Base-by-base conservation (phyloP, 2,113 vertebrate genomes). In the Grammomys dolichurus region DNA sequence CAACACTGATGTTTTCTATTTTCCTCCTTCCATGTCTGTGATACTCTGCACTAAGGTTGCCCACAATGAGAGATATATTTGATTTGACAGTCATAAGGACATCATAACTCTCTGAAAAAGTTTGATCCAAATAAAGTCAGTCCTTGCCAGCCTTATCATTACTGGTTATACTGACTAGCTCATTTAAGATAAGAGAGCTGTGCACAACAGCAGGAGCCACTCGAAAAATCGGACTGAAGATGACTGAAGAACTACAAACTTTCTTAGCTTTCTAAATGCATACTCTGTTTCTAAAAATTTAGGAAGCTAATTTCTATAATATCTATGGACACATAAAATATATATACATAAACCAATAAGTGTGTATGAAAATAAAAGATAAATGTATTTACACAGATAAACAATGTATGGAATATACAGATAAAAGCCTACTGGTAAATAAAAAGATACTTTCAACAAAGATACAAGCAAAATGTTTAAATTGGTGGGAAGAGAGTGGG, bases 381-480 rank as follows among this genome's bases (percentile, higher is more conserved):
- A 72, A 60, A 69, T 69, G 16, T 2, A 60, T 33, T 69, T 16
- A 90, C 36, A 92, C 8, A 94, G 5, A 87, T 51, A 93, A 95
- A 92, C 22, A 22, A 80, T 54, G 10, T 40, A 36, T 46, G 3
- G 0, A 48, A 40, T 82, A 84, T 28, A 93, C 3, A 87, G 5
- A 84, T n/a, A 91, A 92, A 94, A 86, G 3, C 7, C 9, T 36
- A 77, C 28, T 86, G 14, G 80, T 93, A 94, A 92, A 82, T 82
- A 93, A 93, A 5, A 78, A 94, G 31, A 84, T 72, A 65, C 77
- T 78, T 89, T 94, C 56, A 95, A 22, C 33, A n/a, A 93, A 77
- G 22, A 95, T 82, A 92, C 81, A 94, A 72, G 63, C 20, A 96
- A 97, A 72, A 89, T 16, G 89, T 77, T 86, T 86, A 69, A 67